phyloP scores from a whole-genome alignment of 2,888 invertebrate genomes.

The Lasioglossum morio region DNA sequence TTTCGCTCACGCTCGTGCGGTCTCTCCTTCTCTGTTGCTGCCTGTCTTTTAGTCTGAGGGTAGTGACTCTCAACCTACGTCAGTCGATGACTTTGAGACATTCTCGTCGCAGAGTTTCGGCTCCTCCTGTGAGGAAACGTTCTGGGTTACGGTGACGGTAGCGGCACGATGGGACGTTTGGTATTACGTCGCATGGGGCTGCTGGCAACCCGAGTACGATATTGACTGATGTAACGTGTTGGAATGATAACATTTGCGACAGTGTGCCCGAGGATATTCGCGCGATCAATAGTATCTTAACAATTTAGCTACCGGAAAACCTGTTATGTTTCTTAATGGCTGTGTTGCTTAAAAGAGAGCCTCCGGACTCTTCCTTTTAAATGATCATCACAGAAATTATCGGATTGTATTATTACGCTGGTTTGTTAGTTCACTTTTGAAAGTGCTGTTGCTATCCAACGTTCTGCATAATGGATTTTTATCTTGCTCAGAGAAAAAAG shows the following conservation, averaged over 20 bases:
- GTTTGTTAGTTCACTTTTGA: neutral
- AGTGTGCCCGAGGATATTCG: neutral
- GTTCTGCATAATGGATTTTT: neutral
- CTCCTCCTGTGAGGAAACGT: neutral
- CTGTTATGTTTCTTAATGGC: neutral
- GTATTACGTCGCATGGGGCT: neutral
- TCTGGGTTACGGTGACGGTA: neutral
- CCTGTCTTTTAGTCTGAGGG: conserved; percentile 35
- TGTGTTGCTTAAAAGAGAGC: neutral
- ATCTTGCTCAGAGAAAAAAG: no score
- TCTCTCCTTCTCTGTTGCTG: conserved; percentile 15
- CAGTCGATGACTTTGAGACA: conserved; percentile 47
- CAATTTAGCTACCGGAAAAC: neutral
- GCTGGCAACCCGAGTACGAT: neutral
- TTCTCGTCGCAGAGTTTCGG: neutral
- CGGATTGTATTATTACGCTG: neutral
- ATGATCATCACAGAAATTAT: neutral
- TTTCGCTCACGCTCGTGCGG: neutral
- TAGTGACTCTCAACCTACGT: conserved; percentile 76
- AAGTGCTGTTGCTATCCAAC: neutral
- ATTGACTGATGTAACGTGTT: neutral
- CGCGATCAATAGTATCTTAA: neutral
- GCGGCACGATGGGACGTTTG: neutral
- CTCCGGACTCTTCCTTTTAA: neutral
- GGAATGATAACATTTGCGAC: neutral